Evolutionary conservation across 2,113 vertebrate genomes (phyloP).

Genomic region (Xiphias gladius): DNA sequence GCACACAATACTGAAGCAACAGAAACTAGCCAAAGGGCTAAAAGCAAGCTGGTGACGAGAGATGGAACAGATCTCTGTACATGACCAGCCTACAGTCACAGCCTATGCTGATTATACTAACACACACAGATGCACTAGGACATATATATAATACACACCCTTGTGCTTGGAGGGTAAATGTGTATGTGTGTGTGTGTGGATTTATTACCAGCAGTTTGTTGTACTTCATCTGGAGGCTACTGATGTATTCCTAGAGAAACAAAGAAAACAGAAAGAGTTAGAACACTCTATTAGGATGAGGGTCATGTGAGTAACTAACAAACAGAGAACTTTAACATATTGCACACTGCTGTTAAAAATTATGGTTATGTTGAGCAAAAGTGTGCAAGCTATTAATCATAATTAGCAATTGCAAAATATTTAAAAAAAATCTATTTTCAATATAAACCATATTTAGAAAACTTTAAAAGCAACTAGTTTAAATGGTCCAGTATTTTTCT

Average conservation of each 20-base stretch:
- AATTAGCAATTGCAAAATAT: background rate
- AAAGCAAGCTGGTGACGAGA: background rate
- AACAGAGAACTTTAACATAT: background rate
- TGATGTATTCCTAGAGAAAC: conserved; percentile 84
- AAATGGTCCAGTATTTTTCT: background rate
- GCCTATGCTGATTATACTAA: too few species aligned
- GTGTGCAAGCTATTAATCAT: background rate
- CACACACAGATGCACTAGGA: background rate
- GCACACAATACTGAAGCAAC: background rate
- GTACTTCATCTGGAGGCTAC: conserved; percentile 88
- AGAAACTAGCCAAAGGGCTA: background rate
- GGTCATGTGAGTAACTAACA: background rate
- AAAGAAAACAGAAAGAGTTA: background rate
- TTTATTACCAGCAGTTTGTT: conserved; percentile 92
- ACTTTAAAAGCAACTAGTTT: background rate
- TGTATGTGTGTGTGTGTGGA: background rate
- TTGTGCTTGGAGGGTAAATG: background rate
- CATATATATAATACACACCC: background rate
- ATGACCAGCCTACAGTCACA: background rate
- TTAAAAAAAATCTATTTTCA: background rate
- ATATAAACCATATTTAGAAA: too few species aligned
- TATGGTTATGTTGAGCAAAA: background rate
- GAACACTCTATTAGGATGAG: background rate
- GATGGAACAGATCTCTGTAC: background rate
- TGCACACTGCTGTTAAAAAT: too few species aligned